Percentiles rank a stretch among this genome's conserved stretches.
Evolutionary conservation across 2,113 vertebrate genomes (phyloP).

Genomic region (Crotalus viridis): DNA sequence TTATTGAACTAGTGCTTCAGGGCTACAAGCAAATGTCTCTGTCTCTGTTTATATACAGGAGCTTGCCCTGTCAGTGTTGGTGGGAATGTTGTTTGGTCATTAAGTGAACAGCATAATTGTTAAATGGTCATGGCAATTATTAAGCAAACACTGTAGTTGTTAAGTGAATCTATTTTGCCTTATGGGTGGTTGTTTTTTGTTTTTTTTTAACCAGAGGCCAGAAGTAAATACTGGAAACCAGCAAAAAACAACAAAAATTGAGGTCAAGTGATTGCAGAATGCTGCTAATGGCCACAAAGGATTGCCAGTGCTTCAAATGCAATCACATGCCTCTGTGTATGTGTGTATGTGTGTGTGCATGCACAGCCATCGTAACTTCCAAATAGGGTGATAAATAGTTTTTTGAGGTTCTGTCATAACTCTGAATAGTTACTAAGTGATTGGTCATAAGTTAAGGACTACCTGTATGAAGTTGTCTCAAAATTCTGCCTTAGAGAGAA

Average conservation of each 20-base stretch:
- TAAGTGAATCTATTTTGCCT: not conserved
- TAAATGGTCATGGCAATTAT: not conserved
- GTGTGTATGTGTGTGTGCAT: rapidly evolving
- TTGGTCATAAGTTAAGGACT: not conserved
- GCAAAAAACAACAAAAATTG: not conserved
- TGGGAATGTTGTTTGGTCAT: not conserved
- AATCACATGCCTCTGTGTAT: not conserved
- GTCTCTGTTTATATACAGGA: not conserved
- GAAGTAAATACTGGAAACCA: not conserved
- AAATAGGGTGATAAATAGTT: not conserved
- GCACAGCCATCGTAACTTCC: not conserved
- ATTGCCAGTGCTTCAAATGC: not conserved
- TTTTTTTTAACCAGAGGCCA: not conserved
- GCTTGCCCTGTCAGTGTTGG: not conserved
- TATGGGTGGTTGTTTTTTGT: not conserved
- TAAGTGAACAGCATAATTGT: not conserved
- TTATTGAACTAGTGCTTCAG: not conserved
- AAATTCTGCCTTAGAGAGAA: not conserved
- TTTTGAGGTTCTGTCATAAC: not conserved
- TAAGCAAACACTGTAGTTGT: not conserved
- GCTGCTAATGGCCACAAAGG: not conserved
- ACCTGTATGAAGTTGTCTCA: not conserved
- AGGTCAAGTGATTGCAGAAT: not conserved
- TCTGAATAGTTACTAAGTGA: not conserved
- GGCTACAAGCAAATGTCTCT: not conserved